Conservation (phyloP, 30 jellyfish, hydroid and myxozoan species). For the Cassiopea xamachana region DNA sequence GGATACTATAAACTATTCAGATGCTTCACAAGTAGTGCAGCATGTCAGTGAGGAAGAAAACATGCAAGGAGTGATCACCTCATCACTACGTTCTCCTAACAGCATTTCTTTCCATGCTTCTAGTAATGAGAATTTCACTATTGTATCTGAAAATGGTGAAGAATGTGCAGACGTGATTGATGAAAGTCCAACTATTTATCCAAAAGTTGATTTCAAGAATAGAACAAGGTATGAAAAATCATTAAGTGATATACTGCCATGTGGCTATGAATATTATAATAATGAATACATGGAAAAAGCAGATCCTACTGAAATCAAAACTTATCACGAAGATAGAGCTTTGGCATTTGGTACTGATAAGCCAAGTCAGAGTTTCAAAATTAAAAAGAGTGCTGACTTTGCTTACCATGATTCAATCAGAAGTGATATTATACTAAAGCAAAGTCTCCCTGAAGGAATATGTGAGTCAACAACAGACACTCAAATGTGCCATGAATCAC, state of each 20-base stretch:
- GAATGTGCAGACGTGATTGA: neutral
- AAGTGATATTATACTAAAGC: neutral
- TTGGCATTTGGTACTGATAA: no score
- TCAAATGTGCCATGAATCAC: neutral
- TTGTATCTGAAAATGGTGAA: neutral
- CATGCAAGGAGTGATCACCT: neutral
- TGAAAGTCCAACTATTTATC: neutral
- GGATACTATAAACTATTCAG: neutral
- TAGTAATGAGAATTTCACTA: neutral
- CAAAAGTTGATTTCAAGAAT: neutral
- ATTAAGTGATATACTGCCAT: no score
- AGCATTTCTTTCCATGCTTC: neutral
- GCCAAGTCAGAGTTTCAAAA: no score
- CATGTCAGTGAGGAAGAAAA: neutral
- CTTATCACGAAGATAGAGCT: no score
- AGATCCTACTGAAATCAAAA: no score
- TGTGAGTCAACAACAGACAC: neutral
- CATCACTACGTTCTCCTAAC: neutral
- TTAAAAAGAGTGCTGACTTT: no score
- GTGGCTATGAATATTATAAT: no score
- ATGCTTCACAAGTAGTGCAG: neutral
- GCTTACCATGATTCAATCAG: neutral
- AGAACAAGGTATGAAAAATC: no score
- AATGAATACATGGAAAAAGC: no score
- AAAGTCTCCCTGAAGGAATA: neutral